These are phyloP conservation scores for Heliconius cydno DNA, from an alignment of 2,888 invertebrate species.

Conservation along the genomic window DNA sequence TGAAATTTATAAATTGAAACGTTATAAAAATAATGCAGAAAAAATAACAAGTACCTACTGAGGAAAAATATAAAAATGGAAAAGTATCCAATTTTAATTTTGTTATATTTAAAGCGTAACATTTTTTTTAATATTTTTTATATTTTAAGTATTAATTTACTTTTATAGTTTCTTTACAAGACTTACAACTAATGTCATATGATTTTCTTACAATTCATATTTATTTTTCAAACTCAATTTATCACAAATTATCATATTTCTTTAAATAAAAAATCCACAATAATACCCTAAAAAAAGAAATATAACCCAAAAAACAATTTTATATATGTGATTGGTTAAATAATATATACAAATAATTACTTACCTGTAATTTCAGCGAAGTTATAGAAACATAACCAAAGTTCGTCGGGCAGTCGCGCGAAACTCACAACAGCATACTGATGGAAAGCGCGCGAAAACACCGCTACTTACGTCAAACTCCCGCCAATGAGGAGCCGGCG, in stretches of 20 bases:
- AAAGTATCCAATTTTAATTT: no score
- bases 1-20: not conserved
- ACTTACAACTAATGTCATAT: no score
- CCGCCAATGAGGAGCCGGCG: slow-evolving; percentile 69
- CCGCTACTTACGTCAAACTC: slow-evolving; percentile 67
- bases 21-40: no score
- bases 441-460: slow-evolving; percentile 77
- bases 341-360: slow-evolving; percentile 51
- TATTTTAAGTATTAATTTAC: no score
- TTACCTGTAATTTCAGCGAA: slow-evolving; percentile 55
- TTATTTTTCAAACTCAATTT: not conserved
- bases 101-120: no score
- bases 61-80: no score
- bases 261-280: not conserved
- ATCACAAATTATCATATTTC: not conserved
- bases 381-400: slow-evolving; percentile 39
- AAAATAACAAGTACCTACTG: no score
- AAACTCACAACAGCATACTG: slow-evolving; percentile 65
- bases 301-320: not conserved
- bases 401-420: slow-evolving; percentile 60
- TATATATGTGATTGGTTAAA: no score
- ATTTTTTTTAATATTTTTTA: no score
- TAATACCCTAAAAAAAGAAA: not conserved
- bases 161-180: no score
- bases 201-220: no score